Evolutionary conservation across 2,113 vertebrate genomes (phyloP), one percentile per base, ranked within the genome.

Genomic region (Calyptomena viridis): DNA sequence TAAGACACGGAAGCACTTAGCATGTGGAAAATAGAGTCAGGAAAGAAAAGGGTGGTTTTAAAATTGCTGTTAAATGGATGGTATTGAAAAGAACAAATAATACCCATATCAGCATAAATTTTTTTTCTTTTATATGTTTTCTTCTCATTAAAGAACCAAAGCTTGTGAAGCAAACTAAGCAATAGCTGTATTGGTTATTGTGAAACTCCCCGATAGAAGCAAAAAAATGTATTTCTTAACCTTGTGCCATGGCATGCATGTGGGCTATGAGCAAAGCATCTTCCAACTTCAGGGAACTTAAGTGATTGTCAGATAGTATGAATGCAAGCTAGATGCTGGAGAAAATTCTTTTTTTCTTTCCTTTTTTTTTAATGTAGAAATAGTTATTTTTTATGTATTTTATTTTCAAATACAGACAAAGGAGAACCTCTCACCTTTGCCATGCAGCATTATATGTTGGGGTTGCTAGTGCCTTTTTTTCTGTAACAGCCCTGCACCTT

Each of bases 231-330:
- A 5, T 47, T 56, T 35, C n/a, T n/a, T 19, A 66, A 12, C 31
- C 5, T 47, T 2, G 1, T 20, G 15, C 23, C 18, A 7, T 3
- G 20, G 42, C 1, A 4, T 2, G 25, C 5, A 1, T 11, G 30
- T 17, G 16, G 13, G 28, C 10, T 46, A 7, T 30, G 46, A 69
- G 33, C 12, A 76, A 76, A 86, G 18, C 8, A 10, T 55, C 23
- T 20, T 59, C 18, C 18, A 9, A 2, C 6, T 37, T 39, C 21
- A 60, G 19, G 7, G 46, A 56, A 52, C 5, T 21, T 9, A n/a
- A 23, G 6, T 55, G 19, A 9, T 46, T 71, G 24, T 53, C 53
- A n/a, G 27, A 24, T 4, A 22, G 33, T 15, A 4, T 31, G 49
- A 89, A 63, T n/a, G 30, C 7, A 63, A 37, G 40, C 18, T 28